Conservation (phyloP, 2,113 vertebrate genomes). For the Montifringilla adamsi region DNA sequence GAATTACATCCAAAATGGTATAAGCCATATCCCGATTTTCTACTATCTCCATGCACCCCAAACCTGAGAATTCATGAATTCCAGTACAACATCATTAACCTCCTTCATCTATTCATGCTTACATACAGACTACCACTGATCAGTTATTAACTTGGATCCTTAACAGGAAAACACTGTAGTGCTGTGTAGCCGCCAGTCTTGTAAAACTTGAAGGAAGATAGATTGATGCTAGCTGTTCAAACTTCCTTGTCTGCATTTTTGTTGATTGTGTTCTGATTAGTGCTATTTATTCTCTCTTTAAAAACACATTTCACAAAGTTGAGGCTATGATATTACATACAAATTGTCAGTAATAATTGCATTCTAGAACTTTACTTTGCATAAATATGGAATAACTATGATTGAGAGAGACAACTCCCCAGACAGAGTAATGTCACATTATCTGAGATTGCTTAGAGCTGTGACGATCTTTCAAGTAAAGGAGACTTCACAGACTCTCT, state of each 20-base stretch:
- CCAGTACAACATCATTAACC: not conserved
- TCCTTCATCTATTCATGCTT: not conserved
- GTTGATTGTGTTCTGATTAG: not conserved
- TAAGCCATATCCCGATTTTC: accelerated
- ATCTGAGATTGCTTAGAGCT: not conserved
- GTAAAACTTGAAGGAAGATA: not conserved
- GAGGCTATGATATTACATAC: not conserved
- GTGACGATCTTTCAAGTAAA: not conserved
- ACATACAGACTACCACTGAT: not conserved
- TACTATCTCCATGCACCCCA: not conserved
- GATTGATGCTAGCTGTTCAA: not conserved
- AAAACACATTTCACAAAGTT: not conserved
- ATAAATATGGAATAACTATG: not conserved
- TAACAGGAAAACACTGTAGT: not conserved
- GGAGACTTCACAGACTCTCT: not conserved
- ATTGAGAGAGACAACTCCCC: not conserved
- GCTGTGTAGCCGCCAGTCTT: not conserved
- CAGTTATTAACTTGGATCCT: not conserved
- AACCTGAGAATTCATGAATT: not conserved
- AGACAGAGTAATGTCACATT: not conserved
- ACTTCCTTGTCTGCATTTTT: not conserved
- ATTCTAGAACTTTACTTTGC: not conserved
- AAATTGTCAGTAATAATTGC: not conserved
- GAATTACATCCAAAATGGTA: not conserved
- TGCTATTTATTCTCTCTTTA: not conserved